Percentiles rank a stretch among this genome's conserved stretches.
These are phyloP conservation scores for Ptychoptera albimana DNA, from an alignment of 2,888 invertebrate genomes.

Conservation along the genomic window DNA sequence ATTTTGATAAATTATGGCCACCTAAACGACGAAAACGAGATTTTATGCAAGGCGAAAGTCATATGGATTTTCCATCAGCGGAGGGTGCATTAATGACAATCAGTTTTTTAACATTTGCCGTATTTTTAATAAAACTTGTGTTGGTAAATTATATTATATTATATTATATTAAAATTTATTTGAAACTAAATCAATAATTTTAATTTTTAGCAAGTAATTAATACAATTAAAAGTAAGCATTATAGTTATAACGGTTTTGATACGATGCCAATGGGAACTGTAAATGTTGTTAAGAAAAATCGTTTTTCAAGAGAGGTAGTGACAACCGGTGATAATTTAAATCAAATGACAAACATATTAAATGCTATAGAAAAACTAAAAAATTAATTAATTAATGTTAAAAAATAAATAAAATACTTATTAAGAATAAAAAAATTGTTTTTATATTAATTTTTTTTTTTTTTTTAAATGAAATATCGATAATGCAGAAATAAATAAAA, in stretches of 20 bases:
- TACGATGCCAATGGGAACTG: conserved; percentile 14
- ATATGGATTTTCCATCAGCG: conserved; percentile 60
- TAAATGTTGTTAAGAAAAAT: conserved; percentile 10
- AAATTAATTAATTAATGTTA: no score
- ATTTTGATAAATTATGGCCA: conserved; percentile 35
- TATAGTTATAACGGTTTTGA: conserved; percentile 22
- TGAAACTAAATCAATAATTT: background rate
- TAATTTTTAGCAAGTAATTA: conserved; percentile 46
- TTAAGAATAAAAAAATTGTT: no score
- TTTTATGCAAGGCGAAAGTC: conserved; percentile 31
- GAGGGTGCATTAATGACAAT: conserved; percentile 71
- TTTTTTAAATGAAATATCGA: no score
- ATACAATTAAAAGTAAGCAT: conserved; percentile 44
- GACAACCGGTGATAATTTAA: no score
- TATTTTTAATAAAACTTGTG: conserved; percentile 67
- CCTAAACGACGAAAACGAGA: conserved; percentile 19
- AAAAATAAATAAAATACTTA: no score
- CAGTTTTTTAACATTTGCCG: conserved; percentile 71
- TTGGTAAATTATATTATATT: conserved; percentile 39
- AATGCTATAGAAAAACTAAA: no score
- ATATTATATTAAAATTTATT: background rate
- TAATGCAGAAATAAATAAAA: no score
- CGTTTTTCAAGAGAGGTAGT: no score
- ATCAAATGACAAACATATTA: no score
- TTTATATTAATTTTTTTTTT: no score